Evolutionary conservation across 2,113 vertebrate species (phyloP), one percentile per base, ranked within the genome.

Genomic region (Semnopithecus entellus): DNA sequence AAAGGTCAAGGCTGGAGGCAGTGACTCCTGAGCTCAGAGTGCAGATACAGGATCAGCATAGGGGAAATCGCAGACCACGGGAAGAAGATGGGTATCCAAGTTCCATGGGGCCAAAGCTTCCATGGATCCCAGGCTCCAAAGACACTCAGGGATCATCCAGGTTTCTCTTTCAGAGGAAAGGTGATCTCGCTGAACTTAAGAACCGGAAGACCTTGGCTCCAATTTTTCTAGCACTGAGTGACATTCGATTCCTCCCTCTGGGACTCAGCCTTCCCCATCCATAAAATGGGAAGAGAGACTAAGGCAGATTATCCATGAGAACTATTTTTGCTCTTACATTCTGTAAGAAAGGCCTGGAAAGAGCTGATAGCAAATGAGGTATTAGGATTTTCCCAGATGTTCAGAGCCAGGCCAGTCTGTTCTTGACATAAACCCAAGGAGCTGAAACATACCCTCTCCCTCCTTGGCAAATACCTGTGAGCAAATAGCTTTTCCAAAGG

Each of bases 141-240:
- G 38, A 52, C 50, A 73, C 1, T 0, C 16, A 6, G 50, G 10
- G 25, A 9, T 38, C 23, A 1, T 84, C 30, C 16, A 32, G 2
- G 4, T 68, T 50, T 64, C 23, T 59, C 35, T 81, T 82, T 52
- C 12, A 68, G 50, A 25, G 66, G 27, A 95, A 57, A 43, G n/a
- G 22, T 45, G 12, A 3, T 43, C 5, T 55, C 35, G 3, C 7
- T 61, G n/a, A 78, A 82, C n/a, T n/a, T 43, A 18, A 89, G 83
- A 91, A 50, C 14, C 23, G 30, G 7, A 52, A 48, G 30, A 48
- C 23, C 38, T 90, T 13, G 48, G 2, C 6, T 91, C 14, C 13
- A 55, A n/a, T 30, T 48, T 20, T 64, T 35, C n/a, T 57, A 38
- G 38, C n/a, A 48, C 45, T 17, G 13, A 6, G 8, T 27, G 6